Conservation (phyloP, 2,888 invertebrate species). For the Orthosia incerta region DNA sequence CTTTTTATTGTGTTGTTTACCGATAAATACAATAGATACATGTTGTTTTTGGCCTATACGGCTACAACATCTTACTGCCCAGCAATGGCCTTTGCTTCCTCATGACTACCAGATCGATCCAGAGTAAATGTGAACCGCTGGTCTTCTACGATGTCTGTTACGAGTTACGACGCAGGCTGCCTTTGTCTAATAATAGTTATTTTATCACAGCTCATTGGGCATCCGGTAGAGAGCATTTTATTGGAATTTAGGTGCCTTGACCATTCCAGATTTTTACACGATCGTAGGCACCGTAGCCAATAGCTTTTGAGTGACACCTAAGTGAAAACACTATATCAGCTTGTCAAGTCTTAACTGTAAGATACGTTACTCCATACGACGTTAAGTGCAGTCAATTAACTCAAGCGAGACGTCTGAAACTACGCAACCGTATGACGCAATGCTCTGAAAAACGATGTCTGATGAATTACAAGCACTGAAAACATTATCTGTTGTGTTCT, state of each 20-base stretch:
- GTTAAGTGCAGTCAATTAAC: conserved; percentile 49
- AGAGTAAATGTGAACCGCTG: too few relatives aligned
- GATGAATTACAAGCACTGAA: conserved; percentile 23
- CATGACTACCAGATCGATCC: too few relatives aligned
- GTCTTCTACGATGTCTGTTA: too few relatives aligned
- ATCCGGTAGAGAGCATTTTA: not conserved
- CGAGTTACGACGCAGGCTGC: too few relatives aligned
- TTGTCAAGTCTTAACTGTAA: not conserved
- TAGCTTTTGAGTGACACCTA: not conserved
- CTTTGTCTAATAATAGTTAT: too few relatives aligned
- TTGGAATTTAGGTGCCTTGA: not conserved
- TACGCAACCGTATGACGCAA: conserved; percentile 49
- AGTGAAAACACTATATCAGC: not conserved
- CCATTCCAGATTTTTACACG: not conserved
- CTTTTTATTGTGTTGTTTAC: too few relatives aligned
- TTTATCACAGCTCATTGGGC: not conserved
- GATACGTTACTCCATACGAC: not conserved
- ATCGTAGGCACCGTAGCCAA: not conserved
- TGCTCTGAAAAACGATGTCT: conserved; percentile 40
- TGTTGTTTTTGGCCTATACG: too few relatives aligned
- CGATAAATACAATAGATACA: too few relatives aligned
- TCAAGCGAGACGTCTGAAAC: conserved; percentile 39
- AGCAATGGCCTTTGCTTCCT: too few relatives aligned
- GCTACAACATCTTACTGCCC: too few relatives aligned
- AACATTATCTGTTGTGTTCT: conserved; percentile 36